phyloP scores from a whole-genome alignment of 2,797 vertebrate genomes.

The Mormyrops attenuatus region DNA sequence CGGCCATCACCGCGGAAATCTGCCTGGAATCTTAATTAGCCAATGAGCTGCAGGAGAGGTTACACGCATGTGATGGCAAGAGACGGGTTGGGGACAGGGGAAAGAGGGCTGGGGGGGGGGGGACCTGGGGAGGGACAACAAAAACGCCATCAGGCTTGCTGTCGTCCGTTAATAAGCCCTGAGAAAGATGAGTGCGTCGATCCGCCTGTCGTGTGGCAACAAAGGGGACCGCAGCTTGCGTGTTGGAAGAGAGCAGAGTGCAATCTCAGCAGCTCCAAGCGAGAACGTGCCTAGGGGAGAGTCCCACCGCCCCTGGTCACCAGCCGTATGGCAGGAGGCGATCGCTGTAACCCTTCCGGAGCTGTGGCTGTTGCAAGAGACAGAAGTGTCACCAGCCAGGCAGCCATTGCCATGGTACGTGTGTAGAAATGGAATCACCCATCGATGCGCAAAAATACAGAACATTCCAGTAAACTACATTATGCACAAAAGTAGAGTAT shows the following conservation, averaged over 20 bases:
- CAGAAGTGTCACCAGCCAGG: background rate
- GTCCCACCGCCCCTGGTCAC: background rate
- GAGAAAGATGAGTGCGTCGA: constrained; percentile 20
- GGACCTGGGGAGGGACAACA: constrained; percentile 23
- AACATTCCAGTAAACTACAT: background rate
- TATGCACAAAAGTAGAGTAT: background rate
- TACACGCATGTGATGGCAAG: constrained; percentile 23
- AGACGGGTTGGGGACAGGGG: constrained; percentile 1
- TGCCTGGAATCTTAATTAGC: constrained; percentile 82
- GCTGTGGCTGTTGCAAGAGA: background rate
- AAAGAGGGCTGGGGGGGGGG: constrained; percentile 28
- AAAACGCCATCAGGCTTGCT: constrained; percentile 26
- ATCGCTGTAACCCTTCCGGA: background rate
- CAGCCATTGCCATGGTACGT: background rate
- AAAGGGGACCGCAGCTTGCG: background rate
- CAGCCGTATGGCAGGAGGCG: too few species aligned
- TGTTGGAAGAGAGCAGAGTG: background rate
- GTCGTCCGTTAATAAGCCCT: constrained; percentile 14
- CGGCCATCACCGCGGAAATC: constrained; percentile 70
- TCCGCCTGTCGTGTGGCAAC: constrained; percentile 4
- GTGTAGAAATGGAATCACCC: background rate
- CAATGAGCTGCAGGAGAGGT: constrained; percentile 65
- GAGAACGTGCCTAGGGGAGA: background rate
- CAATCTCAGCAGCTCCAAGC: background rate
- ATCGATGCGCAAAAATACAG: background rate